Evolutionary conservation across 1,140 invertebrate genomes (phyloP), one percentile per base, ranked within the genome.

Genomic region (Oncopeltus fasciatus): DNA sequence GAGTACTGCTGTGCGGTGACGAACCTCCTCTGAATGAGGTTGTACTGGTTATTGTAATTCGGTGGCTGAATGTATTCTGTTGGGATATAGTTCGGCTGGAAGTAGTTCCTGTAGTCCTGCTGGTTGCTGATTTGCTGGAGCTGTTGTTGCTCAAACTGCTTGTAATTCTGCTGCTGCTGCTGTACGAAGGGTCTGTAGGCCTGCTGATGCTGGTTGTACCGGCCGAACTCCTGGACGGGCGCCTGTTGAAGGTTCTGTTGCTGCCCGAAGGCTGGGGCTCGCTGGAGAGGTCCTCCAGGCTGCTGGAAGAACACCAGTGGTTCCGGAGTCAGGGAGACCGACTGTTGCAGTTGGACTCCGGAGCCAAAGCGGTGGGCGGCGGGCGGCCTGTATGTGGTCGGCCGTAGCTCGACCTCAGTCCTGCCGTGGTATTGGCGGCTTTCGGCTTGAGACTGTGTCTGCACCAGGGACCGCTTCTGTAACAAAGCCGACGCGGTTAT

Each of bases 401-500:
- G 66, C 16, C 65, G n/a, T n/a, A n/a, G n/a, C n/a, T n/a, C 62
- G 28, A 69, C 53, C 29, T 61, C 51, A 27, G 63, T 27, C 53
- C 57, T 64, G 66, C n/a, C 18, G 44, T 46, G 21, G 5, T 16
- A 9, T 38, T 16, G 5, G 16, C 5, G 33, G 5, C 33, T 16
- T 38, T 5, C 5, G 16, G 33, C 16, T 9, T 38, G 16, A 16
- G 16, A 5, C 33, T 38, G 33, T 46, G 44, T 20, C 44, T 46
- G 18, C 20, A 24, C 49, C 49, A 53, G 65, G 26, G 68, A 68
- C 24, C 67, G 66, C 66, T 69, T 69, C 68, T 69, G 68, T 53
- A 69, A 69, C 49, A 53, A 53, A 53, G 14, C 49, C 49, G 18
- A 24, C 49, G 24, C 20, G 20, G 21, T 53, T 24, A 12, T 24